Conservation (phyloP, 2,888 invertebrate species). For the Caenorhabditis wallacei region DNA sequence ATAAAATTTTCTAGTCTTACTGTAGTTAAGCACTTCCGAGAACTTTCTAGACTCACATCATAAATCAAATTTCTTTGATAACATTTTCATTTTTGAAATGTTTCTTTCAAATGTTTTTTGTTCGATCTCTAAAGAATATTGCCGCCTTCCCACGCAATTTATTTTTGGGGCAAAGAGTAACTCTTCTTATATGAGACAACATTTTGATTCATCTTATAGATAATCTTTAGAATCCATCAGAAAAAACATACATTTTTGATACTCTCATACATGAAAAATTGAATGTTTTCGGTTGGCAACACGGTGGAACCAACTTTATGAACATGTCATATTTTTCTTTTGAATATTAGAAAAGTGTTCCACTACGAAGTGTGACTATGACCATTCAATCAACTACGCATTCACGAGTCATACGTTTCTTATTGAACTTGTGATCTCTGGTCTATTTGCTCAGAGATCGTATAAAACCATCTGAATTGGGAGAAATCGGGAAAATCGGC, state of each 20-base stretch:
- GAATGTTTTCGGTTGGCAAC: conserved; percentile 25
- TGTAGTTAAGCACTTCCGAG: neutral
- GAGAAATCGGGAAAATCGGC: conserved; percentile 32
- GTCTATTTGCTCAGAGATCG: conserved; percentile 5
- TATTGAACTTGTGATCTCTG: conserved; percentile 5
- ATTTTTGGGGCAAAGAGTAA: neutral
- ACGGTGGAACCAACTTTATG: conserved; percentile 37
- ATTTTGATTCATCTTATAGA: conserved; percentile 23
- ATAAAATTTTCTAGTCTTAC: neutral
- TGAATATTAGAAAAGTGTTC: conserved; percentile 18
- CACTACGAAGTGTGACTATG: neutral
- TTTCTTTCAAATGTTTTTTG: neutral
- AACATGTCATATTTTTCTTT: conserved; percentile 22
- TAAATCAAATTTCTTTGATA: neutral
- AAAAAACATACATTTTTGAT: conserved; percentile 45
- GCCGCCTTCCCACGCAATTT: neutral
- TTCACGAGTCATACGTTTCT: conserved; percentile 12
- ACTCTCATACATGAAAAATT: conserved; percentile 42
- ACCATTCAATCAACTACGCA: conserved; percentile 38
- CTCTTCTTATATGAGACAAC: neutral
- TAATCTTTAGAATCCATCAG: conserved; percentile 23
- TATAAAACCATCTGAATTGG: conserved; percentile 15
- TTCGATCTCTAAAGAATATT: neutral
- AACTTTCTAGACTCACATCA: too few species aligned
- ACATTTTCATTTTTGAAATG: neutral